Base-by-base conservation (phyloP, 2,113 vertebrate species). In the Spermophilus dauricus region DNA sequence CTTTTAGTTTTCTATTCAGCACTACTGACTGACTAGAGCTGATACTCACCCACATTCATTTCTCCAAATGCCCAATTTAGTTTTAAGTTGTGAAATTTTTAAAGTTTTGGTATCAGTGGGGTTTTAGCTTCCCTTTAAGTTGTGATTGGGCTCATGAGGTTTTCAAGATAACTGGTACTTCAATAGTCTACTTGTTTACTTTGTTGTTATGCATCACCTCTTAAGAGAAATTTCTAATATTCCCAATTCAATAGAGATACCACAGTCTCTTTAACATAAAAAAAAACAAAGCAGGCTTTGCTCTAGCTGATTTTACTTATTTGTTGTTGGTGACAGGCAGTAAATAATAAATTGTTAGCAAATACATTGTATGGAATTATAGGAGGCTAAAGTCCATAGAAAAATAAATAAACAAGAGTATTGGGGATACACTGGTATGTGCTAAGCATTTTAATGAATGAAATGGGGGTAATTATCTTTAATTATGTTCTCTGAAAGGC, bases 11-110 rank as follows among this genome's bases (percentile, higher is more conserved):
- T 37, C 96, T 97, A 32, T 73, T 89, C 67, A 32, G 61, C 8
- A 58, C 28, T 51, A 82, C n/a, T 95, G 89, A 94, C 61, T 82
- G 81, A 37, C 82, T 95, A 96, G 17, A 91, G 90, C 84, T 77
- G 7, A 63, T 93, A 32, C 69, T 87, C 51, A n/a, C 77, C 76
- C 76, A 91, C 80, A 94, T 75, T 92, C 91, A 88, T 86, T 87
- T 67, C 96, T 97, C 84, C 81, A 97, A 96, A 86, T 32, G 83
- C 12, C 82, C 7, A 26, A 75, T 97, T 96, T 89, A 34, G 96
- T 98, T 97, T 94, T 78, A 51, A 94, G 69, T 42, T 61, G 75
- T 84, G 80, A 98, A 94, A 86, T 24, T 56, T 89, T 93, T 42
- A 63, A 86, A 94, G 76, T 34, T 82, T 63, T 42, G n/a, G 7